Base-by-base conservation (phyloP, 2,888 invertebrate genomes). In the Drosophila birchii region DNA sequence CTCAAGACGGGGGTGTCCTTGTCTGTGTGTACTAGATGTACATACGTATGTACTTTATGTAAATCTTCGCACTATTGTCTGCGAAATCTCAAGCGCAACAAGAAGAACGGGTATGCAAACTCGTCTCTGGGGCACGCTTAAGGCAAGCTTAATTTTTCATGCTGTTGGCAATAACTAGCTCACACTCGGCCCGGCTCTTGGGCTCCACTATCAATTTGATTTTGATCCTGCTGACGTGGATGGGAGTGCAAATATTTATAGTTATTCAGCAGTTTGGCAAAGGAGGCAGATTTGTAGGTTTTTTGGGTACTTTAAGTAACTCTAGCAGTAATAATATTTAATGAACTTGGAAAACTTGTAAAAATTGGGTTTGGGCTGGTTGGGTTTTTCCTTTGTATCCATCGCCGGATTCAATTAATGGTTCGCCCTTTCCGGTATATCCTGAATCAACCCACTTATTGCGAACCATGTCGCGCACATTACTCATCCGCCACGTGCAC, bases 71-170 rank as follows among this genome's bases (percentile, higher is more conserved):
- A 83, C 79, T 80, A 76, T 81, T 79, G 81, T 80, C 71, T 74
- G 79, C 59, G 61, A 56, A 57, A 43, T 70, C 60, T 47, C 41
- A 47, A 69, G 49, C 47, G 57, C 68, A 67, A 68, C 68, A 73
- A 64, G 67, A 74, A 60, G 41, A 58, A 63, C 63, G 63, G 53
- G 57, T 47, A 60, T 32, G 58, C 44, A 58, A 74, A 55, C 63
- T 74, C 47, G 29, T 63, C 86, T 74, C 84, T 68, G 55, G 84
- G 76, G 86, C 59, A 62, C 71, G 69, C 77, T 86, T 86, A 84
- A 74, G 60, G 63, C 61, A 60, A 76, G 77, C 81, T 88, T 86
- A 80, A 88, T 86, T 86, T 86, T 88, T 81, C 81, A 86, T 86
- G 79, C 71, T 70, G 51, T 62, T 74, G 68, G 56, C 76, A 76